These are phyloP conservation scores for Montipora capricornis DNA, from an alignment of 64 coral and sea anemone genomes.

Conservation along the genomic window DNA sequence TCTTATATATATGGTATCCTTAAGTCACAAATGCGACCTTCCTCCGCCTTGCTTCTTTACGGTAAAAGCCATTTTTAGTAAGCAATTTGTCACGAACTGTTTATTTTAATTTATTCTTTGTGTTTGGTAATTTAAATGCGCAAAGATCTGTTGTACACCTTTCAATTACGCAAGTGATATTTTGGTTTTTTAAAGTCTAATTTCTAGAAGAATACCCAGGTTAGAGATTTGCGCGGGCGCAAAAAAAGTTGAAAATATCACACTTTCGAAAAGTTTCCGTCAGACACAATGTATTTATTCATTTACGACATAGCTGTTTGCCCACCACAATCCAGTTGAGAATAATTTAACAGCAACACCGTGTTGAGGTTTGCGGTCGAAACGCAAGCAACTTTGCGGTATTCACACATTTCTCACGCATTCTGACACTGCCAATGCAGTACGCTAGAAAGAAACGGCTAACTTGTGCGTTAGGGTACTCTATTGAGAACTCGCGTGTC, in stretches of 20 bases:
- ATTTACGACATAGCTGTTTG: not conserved
- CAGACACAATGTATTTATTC: not conserved
- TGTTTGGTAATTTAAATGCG: not conserved
- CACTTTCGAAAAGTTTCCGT: not conserved
- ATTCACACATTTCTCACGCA: not conserved
- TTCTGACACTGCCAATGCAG: not conserved
- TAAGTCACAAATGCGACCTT: constrained; percentile 4
- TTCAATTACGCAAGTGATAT: not conserved
- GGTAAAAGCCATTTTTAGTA: not conserved
- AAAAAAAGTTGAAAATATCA: not conserved
- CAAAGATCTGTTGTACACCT: constrained; percentile 8
- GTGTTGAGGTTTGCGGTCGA: constrained; percentile 18
- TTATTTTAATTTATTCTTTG: not conserved
- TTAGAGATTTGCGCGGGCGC: not conserved
- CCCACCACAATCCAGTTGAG: constrained; percentile 2
- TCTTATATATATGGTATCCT: constrained; percentile 2
- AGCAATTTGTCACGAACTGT: no score
- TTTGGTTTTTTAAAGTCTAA: not conserved
- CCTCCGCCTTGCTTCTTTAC: not conserved
- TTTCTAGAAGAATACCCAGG: not conserved
- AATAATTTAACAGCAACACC: constrained; percentile 49
- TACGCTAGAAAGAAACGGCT: not conserved
- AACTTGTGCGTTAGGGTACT: not conserved
- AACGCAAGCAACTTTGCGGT: not conserved
- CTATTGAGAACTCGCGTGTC: constrained; percentile 20